Conservation (phyloP, 2,113 vertebrate species). For the Sylvietta virens region DNA sequence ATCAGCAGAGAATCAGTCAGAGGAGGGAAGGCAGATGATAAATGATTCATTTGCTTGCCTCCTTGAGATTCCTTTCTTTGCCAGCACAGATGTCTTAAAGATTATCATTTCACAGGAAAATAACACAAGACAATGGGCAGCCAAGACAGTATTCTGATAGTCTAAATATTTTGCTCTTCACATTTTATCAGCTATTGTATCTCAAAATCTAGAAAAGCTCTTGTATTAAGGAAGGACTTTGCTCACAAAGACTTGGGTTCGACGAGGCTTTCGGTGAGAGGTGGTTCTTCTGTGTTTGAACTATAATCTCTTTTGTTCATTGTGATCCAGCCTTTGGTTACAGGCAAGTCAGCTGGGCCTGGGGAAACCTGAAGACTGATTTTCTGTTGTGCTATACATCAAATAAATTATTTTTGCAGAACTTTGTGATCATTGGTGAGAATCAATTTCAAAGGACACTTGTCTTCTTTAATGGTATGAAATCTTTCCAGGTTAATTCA, state of each 20-base stretch:
- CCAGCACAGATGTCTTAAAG: slow-evolving; percentile 15
- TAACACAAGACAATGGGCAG: background rate
- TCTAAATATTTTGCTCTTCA: slow-evolving; percentile 8
- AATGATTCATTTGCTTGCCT: slow-evolving; percentile 39
- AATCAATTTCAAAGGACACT: background rate
- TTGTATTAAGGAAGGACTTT: background rate
- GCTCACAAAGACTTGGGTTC: background rate
- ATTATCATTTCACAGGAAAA: slow-evolving; percentile 13
- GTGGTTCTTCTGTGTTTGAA: background rate
- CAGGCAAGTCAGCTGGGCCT: background rate
- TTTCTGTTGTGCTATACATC: background rate
- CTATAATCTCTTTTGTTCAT: background rate
- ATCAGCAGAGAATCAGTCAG: background rate
- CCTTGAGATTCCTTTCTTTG: background rate
- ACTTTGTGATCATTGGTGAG: background rate
- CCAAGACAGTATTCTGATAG: background rate
- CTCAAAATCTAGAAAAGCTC: background rate
- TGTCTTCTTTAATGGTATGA: background rate
- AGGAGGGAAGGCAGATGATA: slow-evolving; percentile 20
- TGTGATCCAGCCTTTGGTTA: background rate
- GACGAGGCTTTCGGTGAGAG: background rate
- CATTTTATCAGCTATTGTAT: background rate
- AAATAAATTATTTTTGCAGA: background rate
- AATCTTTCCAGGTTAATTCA: background rate
- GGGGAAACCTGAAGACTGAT: background rate